These are phyloP conservation scores for Amblyjoppa proteus DNA, from an alignment of 2,888 invertebrate species.

Conservation along the genomic window DNA sequence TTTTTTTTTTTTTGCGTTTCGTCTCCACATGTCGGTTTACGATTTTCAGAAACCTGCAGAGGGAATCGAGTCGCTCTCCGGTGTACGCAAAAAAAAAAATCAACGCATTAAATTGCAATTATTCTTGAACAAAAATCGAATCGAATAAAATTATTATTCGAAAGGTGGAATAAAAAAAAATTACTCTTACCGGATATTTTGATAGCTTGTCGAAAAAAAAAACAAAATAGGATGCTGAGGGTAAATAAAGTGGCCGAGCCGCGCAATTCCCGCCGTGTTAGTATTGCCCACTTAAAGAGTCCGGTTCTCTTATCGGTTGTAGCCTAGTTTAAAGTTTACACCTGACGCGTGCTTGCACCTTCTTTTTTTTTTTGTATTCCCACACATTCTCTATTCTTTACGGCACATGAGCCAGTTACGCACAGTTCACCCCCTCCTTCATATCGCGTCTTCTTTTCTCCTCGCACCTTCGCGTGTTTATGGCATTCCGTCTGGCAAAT, in stretches of 20 bases:
- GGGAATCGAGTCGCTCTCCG: background rate
- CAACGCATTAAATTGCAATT: background rate
- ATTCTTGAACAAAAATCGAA: background rate
- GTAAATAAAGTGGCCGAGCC: conserved; percentile 27
- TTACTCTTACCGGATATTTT: background rate
- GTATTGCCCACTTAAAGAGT: conserved; percentile 17
- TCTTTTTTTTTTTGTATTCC: conserved; percentile 1
- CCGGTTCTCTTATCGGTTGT: conserved; percentile 62
- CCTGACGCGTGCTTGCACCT: conserved; percentile 36
- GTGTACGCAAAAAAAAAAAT: background rate
- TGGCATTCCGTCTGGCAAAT: conserved; percentile 28
- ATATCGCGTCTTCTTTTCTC: conserved; percentile 26
- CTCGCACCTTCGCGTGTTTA: conserved; percentile 9
- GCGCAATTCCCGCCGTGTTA: conserved; percentile 9
- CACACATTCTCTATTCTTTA: conserved; percentile 9
- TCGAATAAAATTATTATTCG: too few species aligned
- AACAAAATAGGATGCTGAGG: background rate
- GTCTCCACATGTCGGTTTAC: background rate
- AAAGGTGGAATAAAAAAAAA: background rate
- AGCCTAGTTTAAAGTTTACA: conserved; percentile 62
- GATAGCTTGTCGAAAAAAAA: background rate
- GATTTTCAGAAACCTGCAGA: background rate
- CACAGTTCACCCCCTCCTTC: conserved; percentile 12
- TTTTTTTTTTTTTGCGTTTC: background rate
- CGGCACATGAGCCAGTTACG: conserved; percentile 13